phyloP scores from a whole-genome alignment of 2,113 vertebrate genomes.

The Sapajus apella region DNA sequence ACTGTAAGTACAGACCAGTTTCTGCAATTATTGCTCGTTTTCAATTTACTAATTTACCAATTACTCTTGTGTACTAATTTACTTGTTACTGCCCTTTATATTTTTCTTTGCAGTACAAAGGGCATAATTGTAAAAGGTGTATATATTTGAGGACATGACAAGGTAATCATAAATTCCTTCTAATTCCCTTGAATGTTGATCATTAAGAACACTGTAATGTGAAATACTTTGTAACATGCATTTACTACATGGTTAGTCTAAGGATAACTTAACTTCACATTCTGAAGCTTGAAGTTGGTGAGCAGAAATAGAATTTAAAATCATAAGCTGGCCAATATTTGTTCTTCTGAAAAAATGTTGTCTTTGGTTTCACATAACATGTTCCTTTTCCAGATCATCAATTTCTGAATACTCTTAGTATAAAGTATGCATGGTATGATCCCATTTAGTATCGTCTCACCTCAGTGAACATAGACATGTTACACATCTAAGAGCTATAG shows the following conservation, averaged over 20 bases:
- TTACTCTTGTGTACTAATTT: background rate
- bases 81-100: background rate
- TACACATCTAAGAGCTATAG: background rate
- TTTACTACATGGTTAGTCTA: background rate
- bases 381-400: background rate
- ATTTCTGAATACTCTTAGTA: background rate
- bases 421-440: background rate
- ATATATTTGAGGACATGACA: background rate
- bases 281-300: background rate
- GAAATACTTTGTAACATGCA: background rate
- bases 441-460: background rate
- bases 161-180: background rate
- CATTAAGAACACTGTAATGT: background rate
- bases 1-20: background rate
- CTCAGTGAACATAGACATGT: background rate
- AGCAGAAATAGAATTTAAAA: slow-evolving; percentile 28
- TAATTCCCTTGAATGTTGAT: background rate
- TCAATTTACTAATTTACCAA: background rate
- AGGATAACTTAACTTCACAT: background rate
- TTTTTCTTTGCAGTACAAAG: background rate
- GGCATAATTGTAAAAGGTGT: background rate
- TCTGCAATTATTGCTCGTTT: background rate
- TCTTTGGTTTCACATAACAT: background rate
- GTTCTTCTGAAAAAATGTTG: background rate
- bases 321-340: slow-evolving; percentile 10